Evolutionary conservation across 2,888 invertebrate species (phyloP), one percentile per base, ranked within the genome.

Genomic region (Achlya flavicornis): DNA sequence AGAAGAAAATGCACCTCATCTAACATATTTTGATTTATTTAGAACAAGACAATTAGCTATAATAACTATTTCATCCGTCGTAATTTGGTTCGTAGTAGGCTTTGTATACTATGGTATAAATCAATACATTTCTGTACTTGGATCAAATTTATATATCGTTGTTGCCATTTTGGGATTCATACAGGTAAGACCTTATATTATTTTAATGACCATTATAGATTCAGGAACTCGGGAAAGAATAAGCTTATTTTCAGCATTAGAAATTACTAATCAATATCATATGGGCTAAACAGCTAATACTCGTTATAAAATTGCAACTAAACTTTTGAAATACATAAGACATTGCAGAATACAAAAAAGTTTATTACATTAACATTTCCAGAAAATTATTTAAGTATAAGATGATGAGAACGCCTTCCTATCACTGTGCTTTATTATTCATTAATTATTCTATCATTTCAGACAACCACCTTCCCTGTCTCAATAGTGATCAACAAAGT

Each of bases 81-180:
- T 76, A 0, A 67, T 83, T 3, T 90, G 86, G 85, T 77, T 80
- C 26, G 71, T 81, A 0, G 71, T 76, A 4, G 88, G 88, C 3
- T 63, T 78, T 26, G 80, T 80, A 59, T 88, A 78, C 68, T 90
- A 68, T 60, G 88, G 89, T 10, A 75, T 88, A 57, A 83, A 75
- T 68, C 86, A 89, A 64, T 88, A 87, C 64, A 68, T 80, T 32
- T 77, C 85, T 0, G 73, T 80, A 6, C 68, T 87, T 43, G 85
- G 83, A 6, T 65, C 77, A 0, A 81, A 87, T 70, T 72, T 85
- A 53, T 86, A 83, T 46, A 63, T 84, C 0, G 78, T 81, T 8
- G 81, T 83, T 12, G 69, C 77, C 3, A 66, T 85, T 38, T 61
- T 81, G 63, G 87, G 88, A 19, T 62, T 84, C 14, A 73, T 85